These are phyloP conservation scores for Parotocinclus haroldoi DNA, from an alignment of 2,797 vertebrate species.

Conservation along the genomic window DNA sequence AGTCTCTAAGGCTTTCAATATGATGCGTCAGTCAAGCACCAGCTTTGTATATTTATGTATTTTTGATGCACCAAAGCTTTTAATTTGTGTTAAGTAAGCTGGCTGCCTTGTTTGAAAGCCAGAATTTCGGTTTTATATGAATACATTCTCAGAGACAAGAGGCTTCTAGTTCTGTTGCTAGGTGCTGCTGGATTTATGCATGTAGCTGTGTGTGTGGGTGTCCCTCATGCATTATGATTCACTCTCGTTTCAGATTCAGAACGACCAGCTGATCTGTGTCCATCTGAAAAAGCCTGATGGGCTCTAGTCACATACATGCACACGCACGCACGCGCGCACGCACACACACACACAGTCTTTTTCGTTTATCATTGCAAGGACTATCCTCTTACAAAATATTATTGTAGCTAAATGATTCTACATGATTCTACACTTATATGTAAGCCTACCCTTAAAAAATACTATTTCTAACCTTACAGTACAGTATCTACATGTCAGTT, in stretches of 20 bases:
- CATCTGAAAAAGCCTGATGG: slow-evolving; percentile 19
- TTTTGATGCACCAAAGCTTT: neutral
- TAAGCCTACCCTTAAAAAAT: too few species aligned
- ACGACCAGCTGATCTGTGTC: slow-evolving; percentile 13
- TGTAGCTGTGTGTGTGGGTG: slow-evolving; percentile 27
- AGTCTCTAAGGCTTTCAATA: too few species aligned
- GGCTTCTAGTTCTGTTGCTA: slow-evolving; percentile 23
- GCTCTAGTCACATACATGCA: neutral
- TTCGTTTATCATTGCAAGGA: too few species aligned
- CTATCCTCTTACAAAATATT: too few species aligned
- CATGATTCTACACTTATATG: too few species aligned
- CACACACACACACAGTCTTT: too few species aligned
- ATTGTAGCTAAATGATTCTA: too few species aligned
- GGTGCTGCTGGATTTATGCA: slow-evolving; percentile 17
- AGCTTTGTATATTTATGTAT: slow-evolving; percentile 1
- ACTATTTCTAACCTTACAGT: too few species aligned
- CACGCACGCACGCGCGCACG: too few species aligned
- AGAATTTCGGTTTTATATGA: slow-evolving; percentile 2
- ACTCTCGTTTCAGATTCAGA: slow-evolving; percentile 10
- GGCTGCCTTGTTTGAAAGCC: neutral
- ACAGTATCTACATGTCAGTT: too few species aligned
- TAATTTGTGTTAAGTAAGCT: too few species aligned
- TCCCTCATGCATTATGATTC: slow-evolving; percentile 32
- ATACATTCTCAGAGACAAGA: slow-evolving; percentile 9
- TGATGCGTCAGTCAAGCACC: neutral